phyloP scores from a whole-genome alignment of 1,140 invertebrate species.

The Drosophila bipectinata region DNA sequence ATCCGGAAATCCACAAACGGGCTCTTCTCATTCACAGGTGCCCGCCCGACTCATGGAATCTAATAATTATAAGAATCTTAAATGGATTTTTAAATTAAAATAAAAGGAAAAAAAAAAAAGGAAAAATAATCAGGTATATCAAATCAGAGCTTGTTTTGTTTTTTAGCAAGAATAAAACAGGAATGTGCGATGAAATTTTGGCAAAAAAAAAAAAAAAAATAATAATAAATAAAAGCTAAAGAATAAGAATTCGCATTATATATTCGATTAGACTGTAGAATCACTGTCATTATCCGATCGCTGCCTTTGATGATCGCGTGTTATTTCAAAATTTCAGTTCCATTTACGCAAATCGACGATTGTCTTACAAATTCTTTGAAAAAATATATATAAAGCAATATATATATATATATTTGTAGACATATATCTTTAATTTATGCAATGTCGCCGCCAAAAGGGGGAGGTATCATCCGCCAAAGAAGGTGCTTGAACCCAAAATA shows the following conservation, averaged over 20 bases:
- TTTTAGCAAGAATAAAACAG: conserved; percentile 39
- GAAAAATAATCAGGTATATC: conserved; percentile 17
- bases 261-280: conserved; percentile 42
- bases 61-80: neutral
- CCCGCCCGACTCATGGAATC: neutral
- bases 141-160: conserved; percentile 49
- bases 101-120: neutral
- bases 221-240: conserved; percentile 30
- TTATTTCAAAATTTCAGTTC: conserved; percentile 17
- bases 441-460: conserved; percentile 5
- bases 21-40: conserved; percentile 68
- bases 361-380: conserved; percentile 14
- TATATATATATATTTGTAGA: conserved; percentile 19
- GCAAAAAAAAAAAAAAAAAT: conserved; percentile 34
- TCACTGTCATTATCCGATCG: conserved; percentile 37
- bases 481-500: conserved; percentile 38
- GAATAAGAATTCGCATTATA: conserved; percentile 67
- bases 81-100: neutral
- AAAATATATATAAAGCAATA: neutral
- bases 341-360: conserved; percentile 70
- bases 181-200: conserved; percentile 56
- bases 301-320: conserved; percentile 41
- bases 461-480: neutral
- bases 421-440: conserved; percentile 51
- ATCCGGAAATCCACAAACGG: conserved; percentile 69